Percentiles rank a stretch among this genome's conserved stretches.
phyloP scores from a whole-genome alignment of 2,797 vertebrate genomes.

The Lophura swinhoii region DNA sequence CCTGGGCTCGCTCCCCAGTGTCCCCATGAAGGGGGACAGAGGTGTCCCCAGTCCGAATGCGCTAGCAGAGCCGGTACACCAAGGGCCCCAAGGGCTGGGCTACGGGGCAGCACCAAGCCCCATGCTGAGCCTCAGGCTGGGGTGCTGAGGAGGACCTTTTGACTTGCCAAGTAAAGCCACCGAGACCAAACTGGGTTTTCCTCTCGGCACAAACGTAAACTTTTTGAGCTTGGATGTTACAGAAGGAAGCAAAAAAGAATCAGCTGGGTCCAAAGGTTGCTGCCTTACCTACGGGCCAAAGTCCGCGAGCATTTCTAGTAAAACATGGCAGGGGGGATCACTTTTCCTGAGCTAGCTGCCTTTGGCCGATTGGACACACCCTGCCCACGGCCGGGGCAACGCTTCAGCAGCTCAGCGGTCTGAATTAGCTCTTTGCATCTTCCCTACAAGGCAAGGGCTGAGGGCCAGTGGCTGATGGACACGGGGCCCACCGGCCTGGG shows the following conservation, averaged over 20 bases:
- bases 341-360: neutral
- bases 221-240: neutral
- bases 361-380: neutral
- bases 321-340: neutral
- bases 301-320: constrained; percentile 16
- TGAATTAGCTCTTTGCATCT: neutral
- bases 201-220: neutral
- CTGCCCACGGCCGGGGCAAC: neutral
- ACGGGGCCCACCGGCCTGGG: neutral
- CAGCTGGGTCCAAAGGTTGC: neutral
- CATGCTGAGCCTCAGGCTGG: neutral
- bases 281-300: neutral
- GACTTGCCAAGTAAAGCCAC: constrained; percentile 53
- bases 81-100: accelerated
- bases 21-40: neutral
- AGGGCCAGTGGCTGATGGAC: neutral
- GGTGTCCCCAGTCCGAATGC: neutral
- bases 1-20: neutral
- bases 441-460: neutral
- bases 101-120: neutral
- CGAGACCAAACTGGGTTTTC: constrained; percentile 5
- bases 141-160: constrained; percentile 42
- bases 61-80: neutral
- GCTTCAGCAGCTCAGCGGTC: neutral
- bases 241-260: neutral